Conservation (phyloP, 2,888 invertebrate species). For the Griposia aprilina region DNA sequence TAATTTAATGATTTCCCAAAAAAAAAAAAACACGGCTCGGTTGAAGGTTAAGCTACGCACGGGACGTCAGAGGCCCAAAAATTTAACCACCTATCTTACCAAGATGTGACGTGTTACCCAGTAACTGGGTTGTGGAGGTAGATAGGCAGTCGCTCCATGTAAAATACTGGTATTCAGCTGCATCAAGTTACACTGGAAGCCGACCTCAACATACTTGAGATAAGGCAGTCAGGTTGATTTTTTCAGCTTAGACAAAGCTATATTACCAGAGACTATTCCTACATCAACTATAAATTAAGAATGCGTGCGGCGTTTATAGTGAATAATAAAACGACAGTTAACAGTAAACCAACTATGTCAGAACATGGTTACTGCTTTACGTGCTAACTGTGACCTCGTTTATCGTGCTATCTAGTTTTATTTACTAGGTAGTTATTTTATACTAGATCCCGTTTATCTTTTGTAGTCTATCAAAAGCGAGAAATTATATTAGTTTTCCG, state of each 20-base stretch:
- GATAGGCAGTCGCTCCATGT: too few relatives aligned
- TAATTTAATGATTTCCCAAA: too few relatives aligned
- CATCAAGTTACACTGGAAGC: too few relatives aligned
- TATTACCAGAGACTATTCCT: not conserved
- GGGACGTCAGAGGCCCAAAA: too few relatives aligned
- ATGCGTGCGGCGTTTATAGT: constrained; percentile 75
- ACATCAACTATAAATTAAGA: constrained; percentile 50
- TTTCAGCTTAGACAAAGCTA: not conserved
- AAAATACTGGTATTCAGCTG: too few relatives aligned
- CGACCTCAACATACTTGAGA: too few relatives aligned
- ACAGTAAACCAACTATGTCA: constrained; percentile 69
- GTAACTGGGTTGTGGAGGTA: too few relatives aligned
- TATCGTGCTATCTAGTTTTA: constrained; percentile 40
- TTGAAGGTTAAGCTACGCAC: too few relatives aligned
- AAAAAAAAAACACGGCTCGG: too few relatives aligned
- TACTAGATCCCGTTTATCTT: constrained; percentile 25
- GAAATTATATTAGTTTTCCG: not conserved
- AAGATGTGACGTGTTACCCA: too few relatives aligned
- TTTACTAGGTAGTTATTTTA: constrained; percentile 38
- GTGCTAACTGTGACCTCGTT: constrained; percentile 63
- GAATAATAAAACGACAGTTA: constrained; percentile 80
- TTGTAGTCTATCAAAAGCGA: constrained; percentile 10
- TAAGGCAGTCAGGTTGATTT: not conserved
- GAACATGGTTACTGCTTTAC: constrained; percentile 69
- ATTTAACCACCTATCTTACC: too few relatives aligned